phyloP scores from a whole-genome alignment of 2,797 vertebrate genomes.

The Catamblyrhynchus diadema region DNA sequence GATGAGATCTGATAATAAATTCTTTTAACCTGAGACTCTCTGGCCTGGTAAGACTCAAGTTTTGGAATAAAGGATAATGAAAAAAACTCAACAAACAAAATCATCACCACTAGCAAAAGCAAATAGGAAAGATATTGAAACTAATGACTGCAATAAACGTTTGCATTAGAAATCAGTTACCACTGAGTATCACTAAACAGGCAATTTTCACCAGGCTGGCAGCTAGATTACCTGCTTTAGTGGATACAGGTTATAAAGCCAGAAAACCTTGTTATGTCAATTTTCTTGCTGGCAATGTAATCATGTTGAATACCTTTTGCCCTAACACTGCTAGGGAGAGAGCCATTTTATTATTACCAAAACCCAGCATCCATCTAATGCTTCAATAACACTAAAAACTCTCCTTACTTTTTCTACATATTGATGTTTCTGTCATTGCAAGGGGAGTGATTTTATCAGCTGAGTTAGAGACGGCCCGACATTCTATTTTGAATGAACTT shows the following conservation, averaged over 20 bases:
- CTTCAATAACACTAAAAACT: neutral
- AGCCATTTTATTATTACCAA: neutral
- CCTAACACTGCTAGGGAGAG: neutral
- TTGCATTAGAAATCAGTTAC: neutral
- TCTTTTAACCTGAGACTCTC: neutral
- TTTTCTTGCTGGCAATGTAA: neutral
- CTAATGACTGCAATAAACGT: neutral
- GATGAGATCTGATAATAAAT: neutral
- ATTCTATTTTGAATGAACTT: neutral
- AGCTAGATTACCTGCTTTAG: neutral
- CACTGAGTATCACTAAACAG: neutral
- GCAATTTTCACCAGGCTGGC: neutral
- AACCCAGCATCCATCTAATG: neutral
- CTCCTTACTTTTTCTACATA: neutral
- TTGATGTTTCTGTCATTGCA: neutral
- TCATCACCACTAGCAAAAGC: neutral
- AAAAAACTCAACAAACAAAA: neutral
- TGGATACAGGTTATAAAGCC: neutral
- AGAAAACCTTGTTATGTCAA: neutral
- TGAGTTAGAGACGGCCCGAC: neutral
- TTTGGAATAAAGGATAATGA: neutral
- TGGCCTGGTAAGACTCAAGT: neutral
- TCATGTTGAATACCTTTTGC: neutral
- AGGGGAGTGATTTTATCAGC: neutral
- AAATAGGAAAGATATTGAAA: neutral